A percentile compares a stretch with the other conserved stretches of the same genome.
Evolutionary conservation across 2,113 vertebrate species (phyloP).

Genomic region (Zingel zingel): DNA sequence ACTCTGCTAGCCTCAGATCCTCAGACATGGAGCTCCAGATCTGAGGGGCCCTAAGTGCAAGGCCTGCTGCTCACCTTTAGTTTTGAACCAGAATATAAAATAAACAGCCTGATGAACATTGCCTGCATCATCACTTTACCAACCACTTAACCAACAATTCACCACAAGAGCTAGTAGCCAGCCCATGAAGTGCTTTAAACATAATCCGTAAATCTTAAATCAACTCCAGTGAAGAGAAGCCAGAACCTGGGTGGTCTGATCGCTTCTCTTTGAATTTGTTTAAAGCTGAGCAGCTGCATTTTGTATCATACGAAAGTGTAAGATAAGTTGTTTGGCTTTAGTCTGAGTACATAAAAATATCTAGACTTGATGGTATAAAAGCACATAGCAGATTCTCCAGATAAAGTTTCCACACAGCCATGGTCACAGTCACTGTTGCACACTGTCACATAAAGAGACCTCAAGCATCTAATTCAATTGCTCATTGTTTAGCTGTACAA

Average conservation of each 20-base stretch:
- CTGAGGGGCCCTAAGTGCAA: too few species aligned
- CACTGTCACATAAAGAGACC: conserved; percentile 7
- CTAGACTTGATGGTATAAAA: neutral
- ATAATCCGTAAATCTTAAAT: neutral
- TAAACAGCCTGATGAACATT: too few species aligned
- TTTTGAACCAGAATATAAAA: too few species aligned
- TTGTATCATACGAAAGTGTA: neutral
- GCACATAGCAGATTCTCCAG: neutral
- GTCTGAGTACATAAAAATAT: neutral
- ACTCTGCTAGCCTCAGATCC: neutral
- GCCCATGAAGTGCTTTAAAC: neutral
- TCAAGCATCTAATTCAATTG: conserved; percentile 39
- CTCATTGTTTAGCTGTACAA: conserved; percentile 61
- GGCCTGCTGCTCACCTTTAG: too few species aligned
- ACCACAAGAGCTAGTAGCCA: neutral
- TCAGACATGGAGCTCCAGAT: neutral
- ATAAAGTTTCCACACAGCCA: neutral
- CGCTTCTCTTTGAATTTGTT: neutral
- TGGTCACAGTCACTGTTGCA: neutral
- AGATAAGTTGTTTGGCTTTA: neutral
- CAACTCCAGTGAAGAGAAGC: neutral
- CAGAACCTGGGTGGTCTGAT: neutral
- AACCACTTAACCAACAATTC: neutral
- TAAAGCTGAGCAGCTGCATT: neutral
- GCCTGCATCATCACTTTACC: too few species aligned